A percentile compares a stretch with the other conserved stretches of the same genome.
These are phyloP conservation scores for Perizoma affinitatum DNA, from an alignment of 2,888 invertebrate genomes.

Conservation along the genomic window DNA sequence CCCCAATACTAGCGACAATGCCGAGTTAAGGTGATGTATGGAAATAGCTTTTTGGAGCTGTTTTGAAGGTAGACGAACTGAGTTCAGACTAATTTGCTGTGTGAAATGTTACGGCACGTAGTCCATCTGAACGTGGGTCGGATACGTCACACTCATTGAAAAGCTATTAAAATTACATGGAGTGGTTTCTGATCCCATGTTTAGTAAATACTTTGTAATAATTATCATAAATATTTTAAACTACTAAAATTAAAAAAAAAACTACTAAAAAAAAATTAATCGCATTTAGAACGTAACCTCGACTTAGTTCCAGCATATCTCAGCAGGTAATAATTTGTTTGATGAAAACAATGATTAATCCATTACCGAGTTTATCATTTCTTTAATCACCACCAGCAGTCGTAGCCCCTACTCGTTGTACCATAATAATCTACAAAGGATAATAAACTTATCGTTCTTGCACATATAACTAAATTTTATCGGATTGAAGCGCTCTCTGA, in stretches of 20 bases:
- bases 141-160: background rate
- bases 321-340: conserved; percentile 16
- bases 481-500: background rate
- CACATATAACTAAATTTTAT: conserved; percentile 1
- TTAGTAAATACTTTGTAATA: too few species aligned
- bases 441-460: conserved; percentile 5
- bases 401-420: conserved; percentile 12
- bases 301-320: conserved; percentile 23
- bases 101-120: too few species aligned
- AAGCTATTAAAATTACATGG: background rate
- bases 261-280: too few species aligned
- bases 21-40: too few species aligned
- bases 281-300: conserved; percentile 25
- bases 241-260: too few species aligned
- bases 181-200: background rate
- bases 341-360: conserved; percentile 22
- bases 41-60: too few species aligned
- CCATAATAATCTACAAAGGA: conserved; percentile 9
- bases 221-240: too few species aligned
- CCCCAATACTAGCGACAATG: too few species aligned
- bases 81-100: too few species aligned
- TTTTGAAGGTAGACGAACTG: too few species aligned
- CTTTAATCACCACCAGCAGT: conserved; percentile 9
- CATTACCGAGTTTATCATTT: conserved; percentile 13
- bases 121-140: background rate